Evolutionary conservation across 2,797 vertebrate genomes (phyloP).

Genomic region (Alca torda): DNA sequence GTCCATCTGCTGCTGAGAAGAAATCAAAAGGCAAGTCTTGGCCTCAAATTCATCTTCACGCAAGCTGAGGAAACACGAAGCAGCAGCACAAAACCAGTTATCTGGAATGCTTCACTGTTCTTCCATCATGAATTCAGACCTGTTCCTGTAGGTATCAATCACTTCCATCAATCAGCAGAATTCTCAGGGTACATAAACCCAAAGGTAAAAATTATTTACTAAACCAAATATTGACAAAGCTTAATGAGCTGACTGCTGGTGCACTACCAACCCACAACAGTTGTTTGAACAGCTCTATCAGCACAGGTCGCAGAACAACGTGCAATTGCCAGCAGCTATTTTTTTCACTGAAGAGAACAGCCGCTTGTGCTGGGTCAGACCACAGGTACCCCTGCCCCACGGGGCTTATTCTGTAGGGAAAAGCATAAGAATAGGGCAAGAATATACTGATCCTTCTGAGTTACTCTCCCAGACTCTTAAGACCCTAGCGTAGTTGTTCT

Average conservation of each 20-base stretch:
- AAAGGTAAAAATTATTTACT: not conserved
- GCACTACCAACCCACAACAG: not conserved
- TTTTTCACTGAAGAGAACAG: not conserved
- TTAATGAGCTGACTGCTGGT: not conserved
- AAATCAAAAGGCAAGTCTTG: not conserved
- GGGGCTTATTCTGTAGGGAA: not conserved
- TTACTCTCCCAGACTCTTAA: not conserved
- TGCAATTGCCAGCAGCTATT: not conserved
- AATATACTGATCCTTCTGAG: not conserved
- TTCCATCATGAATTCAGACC: not conserved
- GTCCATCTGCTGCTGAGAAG: not conserved
- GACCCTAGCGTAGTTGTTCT: not conserved
- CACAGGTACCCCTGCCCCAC: not conserved
- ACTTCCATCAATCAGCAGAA: not conserved
- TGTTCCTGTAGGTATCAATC: not conserved
- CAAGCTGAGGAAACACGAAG: not conserved
- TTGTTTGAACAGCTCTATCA: not conserved
- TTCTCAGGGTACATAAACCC: not conserved
- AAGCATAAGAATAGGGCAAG: not conserved
- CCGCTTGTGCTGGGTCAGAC: not conserved
- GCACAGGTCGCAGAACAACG: not conserved
- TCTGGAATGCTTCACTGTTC: not conserved
- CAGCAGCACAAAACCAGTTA: not conserved
- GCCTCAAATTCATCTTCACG: not conserved
- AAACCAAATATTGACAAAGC: conserved; percentile 3